Percentiles rank a stretch among this genome's conserved stretches.
Conservation (phyloP, 2,113 vertebrate species). For the Cercopithecus mona region DNA sequence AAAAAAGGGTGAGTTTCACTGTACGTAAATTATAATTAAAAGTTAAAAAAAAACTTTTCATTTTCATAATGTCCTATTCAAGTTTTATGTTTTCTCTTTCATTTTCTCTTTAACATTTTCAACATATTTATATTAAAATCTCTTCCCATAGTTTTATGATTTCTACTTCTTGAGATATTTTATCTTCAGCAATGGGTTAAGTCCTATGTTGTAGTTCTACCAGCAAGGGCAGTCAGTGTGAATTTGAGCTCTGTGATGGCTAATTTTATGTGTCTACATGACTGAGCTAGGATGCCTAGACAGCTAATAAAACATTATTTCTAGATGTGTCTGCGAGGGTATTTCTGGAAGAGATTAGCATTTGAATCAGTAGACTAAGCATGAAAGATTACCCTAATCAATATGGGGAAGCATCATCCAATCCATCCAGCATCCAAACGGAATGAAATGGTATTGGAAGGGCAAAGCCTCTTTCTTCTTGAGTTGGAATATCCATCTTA, state of each 20-base stretch:
- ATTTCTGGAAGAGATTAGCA: not conserved
- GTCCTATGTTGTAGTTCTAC: not conserved
- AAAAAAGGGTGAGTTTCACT: not conserved
- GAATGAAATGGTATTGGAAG: not conserved
- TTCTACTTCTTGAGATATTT: constrained; percentile 17
- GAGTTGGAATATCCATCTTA: not conserved
- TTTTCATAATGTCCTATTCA: not conserved
- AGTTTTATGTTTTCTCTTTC: not conserved
- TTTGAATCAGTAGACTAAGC: not conserved
- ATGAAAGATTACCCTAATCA: not conserved
- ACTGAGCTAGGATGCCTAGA: not conserved
- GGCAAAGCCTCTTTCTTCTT: not conserved
- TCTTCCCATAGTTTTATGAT: not conserved
- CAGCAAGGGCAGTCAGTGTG: not conserved
- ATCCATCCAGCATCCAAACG: not conserved
- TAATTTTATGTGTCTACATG: not conserved
- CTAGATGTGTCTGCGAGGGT: not conserved
- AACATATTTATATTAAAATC: not conserved
- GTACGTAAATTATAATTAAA: not conserved
- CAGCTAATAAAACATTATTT: not conserved
- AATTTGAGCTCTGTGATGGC: not conserved
- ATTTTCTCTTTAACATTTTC: not conserved
- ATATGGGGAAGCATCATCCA: not conserved
- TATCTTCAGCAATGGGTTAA: not conserved
- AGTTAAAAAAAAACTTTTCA: not conserved